Evolutionary conservation across 2,888 invertebrate genomes (phyloP).

Genomic region (Buathra laborator): DNA sequence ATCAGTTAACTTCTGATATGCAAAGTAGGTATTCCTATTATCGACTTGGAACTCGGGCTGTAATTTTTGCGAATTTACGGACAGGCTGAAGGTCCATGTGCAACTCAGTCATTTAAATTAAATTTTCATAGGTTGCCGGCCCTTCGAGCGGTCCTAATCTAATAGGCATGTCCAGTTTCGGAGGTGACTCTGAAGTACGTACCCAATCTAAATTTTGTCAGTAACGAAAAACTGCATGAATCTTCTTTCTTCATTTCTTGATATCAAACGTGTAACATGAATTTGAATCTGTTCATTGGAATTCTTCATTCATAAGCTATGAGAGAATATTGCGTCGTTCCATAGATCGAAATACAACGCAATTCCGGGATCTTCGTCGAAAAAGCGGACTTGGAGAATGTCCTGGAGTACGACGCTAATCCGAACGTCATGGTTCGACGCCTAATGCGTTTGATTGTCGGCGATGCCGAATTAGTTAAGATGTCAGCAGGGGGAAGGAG

Average conservation of each 20-base stretch:
- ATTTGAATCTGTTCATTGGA: too few relatives aligned
- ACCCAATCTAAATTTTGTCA: slow-evolving; percentile 1
- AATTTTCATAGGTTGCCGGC: slow-evolving; percentile 18
- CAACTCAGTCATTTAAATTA: background rate
- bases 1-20: background rate
- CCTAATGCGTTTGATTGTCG: slow-evolving; percentile 12
- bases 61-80: background rate
- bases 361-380: slow-evolving; percentile 16
- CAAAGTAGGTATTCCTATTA: background rate
- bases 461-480: background rate
- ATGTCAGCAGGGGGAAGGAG: slow-evolving; percentile 15
- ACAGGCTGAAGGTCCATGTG: background rate
- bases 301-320: background rate
- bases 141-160: slow-evolving; percentile 24
- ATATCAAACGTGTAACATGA: too few relatives aligned
- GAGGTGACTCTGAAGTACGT: slow-evolving; percentile 26
- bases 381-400: slow-evolving; percentile 20
- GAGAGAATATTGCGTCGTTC: background rate
- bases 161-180: slow-evolving; percentile 21
- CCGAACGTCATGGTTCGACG: slow-evolving; percentile 1
- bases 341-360: slow-evolving; percentile 10
- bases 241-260: background rate
- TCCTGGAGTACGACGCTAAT: background rate
- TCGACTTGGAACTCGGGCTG: background rate
- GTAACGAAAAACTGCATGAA: slow-evolving; percentile 11